A percentile compares a stretch with the other conserved stretches of the same genome.
These are phyloP conservation scores for Manis crassicaudata DNA, from an alignment of 2,797 vertebrate species.

Conservation along the genomic window DNA sequence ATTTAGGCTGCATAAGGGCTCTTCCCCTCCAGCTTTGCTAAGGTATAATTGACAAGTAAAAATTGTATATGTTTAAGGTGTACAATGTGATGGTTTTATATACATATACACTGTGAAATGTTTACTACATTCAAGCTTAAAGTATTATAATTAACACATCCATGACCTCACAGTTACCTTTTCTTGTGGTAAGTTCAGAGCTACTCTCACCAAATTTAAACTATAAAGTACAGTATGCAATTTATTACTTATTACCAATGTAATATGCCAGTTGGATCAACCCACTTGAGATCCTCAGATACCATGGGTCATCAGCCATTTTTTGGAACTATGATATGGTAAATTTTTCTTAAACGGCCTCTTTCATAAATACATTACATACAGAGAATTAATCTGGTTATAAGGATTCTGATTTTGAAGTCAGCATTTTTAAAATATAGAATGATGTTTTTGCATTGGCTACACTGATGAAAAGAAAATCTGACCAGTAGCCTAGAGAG, in stretches of 20 bases:
- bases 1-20: not conserved
- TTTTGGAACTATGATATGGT: not conserved
- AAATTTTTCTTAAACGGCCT: not conserved
- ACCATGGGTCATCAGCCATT: not conserved
- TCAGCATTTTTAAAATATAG: not conserved
- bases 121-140: not conserved
- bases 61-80: not conserved
- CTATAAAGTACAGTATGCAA: not conserved
- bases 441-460: slow-evolving; percentile 21
- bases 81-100: not conserved
- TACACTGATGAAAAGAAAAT: not conserved
- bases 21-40: not conserved
- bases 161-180: not conserved
- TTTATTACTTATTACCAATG: not conserved
- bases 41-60: not conserved
- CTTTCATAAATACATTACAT: not conserved
- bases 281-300: not conserved
- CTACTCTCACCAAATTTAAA: not conserved
- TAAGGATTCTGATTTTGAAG: not conserved
- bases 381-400: not conserved
- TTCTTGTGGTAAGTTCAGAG: not conserved
- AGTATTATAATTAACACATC: not conserved
- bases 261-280: not conserved
- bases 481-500: not conserved
- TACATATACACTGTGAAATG: not conserved